phyloP scores from a whole-genome alignment of 1,140 invertebrate species.

The Ostrea denselamellosa region DNA sequence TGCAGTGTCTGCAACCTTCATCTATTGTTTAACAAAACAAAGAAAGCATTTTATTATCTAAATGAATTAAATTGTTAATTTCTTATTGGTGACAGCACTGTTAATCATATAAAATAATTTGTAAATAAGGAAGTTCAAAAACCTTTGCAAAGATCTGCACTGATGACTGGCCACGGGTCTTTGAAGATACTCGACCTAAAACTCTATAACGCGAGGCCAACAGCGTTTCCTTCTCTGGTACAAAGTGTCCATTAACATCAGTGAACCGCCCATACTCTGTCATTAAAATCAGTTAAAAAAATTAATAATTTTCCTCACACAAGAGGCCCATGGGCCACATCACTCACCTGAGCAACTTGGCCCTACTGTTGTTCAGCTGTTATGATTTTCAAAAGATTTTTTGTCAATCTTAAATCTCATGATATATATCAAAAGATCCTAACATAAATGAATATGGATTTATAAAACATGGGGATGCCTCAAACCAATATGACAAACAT shows the following conservation, averaged over 20 bases:
- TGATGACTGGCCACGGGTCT: conserved; percentile 38
- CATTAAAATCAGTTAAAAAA: background rate
- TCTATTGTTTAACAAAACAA: no score
- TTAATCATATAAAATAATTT: background rate
- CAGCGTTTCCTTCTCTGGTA: background rate
- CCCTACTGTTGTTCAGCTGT: no score
- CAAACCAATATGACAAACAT: no score
- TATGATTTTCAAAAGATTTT: no score
- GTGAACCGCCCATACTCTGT: conserved; percentile 45
- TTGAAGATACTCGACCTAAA: background rate
- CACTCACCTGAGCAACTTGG: no score
- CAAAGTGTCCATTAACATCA: conserved; percentile 41
- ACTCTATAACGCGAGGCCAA: conserved; percentile 47
- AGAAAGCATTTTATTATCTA: no score
- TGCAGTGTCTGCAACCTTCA: no score
- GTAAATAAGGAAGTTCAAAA: background rate
- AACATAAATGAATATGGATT: no score
- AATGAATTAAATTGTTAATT: background rate
- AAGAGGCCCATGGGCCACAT: no score
- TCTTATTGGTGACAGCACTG: background rate
- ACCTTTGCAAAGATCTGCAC: conserved; percentile 42
- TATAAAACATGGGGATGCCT: no score
- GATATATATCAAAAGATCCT: no score
- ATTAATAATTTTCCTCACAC: background rate
- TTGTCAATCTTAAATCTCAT: no score